Base-by-base conservation (phyloP, 1,140 invertebrate species). In the Macrosteles quadrilineatus region DNA sequence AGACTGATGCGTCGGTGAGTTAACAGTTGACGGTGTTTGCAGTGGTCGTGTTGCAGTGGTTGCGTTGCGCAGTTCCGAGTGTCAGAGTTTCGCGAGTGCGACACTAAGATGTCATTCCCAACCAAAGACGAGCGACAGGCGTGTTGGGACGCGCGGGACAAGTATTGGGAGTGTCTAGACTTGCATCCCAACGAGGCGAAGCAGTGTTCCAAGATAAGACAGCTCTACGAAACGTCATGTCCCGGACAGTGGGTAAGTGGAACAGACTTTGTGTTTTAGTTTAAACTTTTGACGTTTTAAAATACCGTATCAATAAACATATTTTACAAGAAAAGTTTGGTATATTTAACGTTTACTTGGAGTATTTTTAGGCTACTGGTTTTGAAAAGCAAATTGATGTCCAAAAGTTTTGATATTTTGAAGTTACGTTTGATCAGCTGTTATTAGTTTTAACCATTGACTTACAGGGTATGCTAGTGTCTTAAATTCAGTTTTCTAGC, bases 81-180 rank as follows among this genome's bases (percentile, higher is more conserved):
- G 4, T 36, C 4, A 4, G 4, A 36, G 32, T 36, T 4, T 36
- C 14, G 32, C 14, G 32, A 36, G 14, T 36, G 4, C 32, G 14
- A 6, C 32, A n/a, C 25, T 29, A 63, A 79, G 78, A 95, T 94
- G 92, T 92, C 91, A 76, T 95, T 93, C 81, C 91, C 92, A 62
- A 87, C 84, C 75, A 96, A 93, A 86, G 85, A 88, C 73, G 87
- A 92, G 77, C 86, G 96, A 74, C 81, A 88, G 77, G 84, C 83
- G 76, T 98, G 96, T 82, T 97, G 95, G 94, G 81, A 83, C 72
- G 85, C 90, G 69, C 86, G 93, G 76, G 95, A 98, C 82, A 82
- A 85, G 50, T 97, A 94, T 80, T 97, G 94, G 94, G 87, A 91
- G 73, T 98, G 96, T 82, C 82, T 97, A 68, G 92, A 95, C 80